Base-by-base conservation (phyloP, 2,888 invertebrate species). In the Drosophila prolongata region DNA sequence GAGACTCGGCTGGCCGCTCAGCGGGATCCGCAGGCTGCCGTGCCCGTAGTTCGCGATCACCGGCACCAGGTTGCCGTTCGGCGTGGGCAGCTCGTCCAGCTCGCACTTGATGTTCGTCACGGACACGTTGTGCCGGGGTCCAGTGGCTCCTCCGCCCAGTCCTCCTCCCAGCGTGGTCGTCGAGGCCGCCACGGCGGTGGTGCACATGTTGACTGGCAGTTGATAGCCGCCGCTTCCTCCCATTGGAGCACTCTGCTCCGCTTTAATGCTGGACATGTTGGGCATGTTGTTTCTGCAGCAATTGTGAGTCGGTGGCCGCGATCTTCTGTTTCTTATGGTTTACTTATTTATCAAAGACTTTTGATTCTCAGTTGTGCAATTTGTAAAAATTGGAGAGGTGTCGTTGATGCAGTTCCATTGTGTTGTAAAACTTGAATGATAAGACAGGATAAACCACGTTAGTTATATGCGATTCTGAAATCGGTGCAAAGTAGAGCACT, bases 51-150 rank as follows among this genome's bases (percentile, higher is more conserved):
- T 87, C 71, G 81, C 83, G 52, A 91, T 90, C 8, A 90, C 90
- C 16, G 91, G 91, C 58, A 90, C 90, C 60, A 90, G 69, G 70
- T 90, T 90, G 78, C 90, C 80, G 70, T 90, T 84, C 13, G 86
- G 77, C 37, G 87, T 79, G 46, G 84, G 70, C 49, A 85, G 65
- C 46, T 90, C 89, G 52, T 91, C 91, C 66, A 90, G 83, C 73
- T 92, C 92, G 71, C 93, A 92, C 83, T 96, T 96, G 93, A 96
- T 96, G 80, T 96, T 95, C 79, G 96, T 96, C 89, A 96, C 96
- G 69, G 96, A 96, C 66, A 96, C 95, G 93, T 96, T 92, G 75
- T 91, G 83, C 3, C 81, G 64, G n/a, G 80, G 70, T 14, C 79
- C 49, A n/a, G 75, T 74, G 11, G 78, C 43, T 27, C 62, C 62